phyloP scores from a whole-genome alignment of 2,113 vertebrate genomes.

The Onychorhynchus coronatus region DNA sequence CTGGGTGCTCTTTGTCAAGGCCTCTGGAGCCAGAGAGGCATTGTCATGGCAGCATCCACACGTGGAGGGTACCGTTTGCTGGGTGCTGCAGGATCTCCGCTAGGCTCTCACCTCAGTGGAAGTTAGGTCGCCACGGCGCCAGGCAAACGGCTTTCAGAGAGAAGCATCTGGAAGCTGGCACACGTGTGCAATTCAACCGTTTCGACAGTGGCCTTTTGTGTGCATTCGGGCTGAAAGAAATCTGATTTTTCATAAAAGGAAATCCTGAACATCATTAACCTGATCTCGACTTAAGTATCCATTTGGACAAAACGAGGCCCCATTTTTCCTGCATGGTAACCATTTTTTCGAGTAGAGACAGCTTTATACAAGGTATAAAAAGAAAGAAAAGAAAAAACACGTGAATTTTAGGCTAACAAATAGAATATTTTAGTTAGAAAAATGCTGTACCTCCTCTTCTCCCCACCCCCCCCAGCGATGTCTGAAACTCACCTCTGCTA shows the following conservation, averaged over 20 bases:
- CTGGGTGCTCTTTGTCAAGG: not conserved
- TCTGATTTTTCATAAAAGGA: not conserved
- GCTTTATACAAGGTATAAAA: not conserved
- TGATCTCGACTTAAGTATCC: not conserved
- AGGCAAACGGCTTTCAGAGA: not conserved
- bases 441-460: not conserved
- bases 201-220: not conserved
- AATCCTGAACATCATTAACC: not conserved
- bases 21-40: not conserved
- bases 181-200: not conserved
- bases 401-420: not conserved
- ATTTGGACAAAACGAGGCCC: not conserved
- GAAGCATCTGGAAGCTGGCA: not conserved
- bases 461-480: accelerated
- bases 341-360: not conserved
- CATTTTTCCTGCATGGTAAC: not conserved
- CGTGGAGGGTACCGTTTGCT: not conserved
- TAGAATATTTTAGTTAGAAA: not conserved
- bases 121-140: conserved; percentile 11
- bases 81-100: not conserved
- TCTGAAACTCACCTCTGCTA: not conserved
- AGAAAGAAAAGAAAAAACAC: not conserved
- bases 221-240: not conserved
- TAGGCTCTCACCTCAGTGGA: not conserved
- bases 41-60: not conserved